These are phyloP conservation scores for Melitaea athalia DNA, from an alignment of 2,888 invertebrate species.

Conservation along the genomic window DNA sequence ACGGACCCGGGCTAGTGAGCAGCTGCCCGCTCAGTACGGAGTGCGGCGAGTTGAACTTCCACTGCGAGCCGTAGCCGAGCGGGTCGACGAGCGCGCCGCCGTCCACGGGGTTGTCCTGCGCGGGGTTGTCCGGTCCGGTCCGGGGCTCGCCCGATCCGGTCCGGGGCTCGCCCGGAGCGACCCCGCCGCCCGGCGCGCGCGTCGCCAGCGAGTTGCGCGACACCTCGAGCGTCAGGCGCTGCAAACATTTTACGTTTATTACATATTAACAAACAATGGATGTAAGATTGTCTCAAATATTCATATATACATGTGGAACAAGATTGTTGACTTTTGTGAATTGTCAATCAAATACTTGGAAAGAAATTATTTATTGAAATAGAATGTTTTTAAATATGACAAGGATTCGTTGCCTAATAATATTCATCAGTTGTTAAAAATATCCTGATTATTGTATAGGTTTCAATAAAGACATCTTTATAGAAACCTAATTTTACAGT, in stretches of 20 bases:
- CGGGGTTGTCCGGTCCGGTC: slow-evolving; percentile 56
- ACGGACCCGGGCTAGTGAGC: slow-evolving; percentile 59
- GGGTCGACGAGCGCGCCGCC: slow-evolving; percentile 60
- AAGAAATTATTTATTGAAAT: too few relatives aligned
- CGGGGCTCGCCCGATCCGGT: slow-evolving; percentile 31
- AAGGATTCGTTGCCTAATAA: too few relatives aligned
- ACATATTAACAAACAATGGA: neutral
- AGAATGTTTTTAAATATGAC: too few relatives aligned
- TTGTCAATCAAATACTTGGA: too few relatives aligned
- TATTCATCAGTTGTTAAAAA: too few relatives aligned
- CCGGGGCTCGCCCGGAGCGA: slow-evolving; percentile 44
- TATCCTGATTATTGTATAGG: too few relatives aligned
- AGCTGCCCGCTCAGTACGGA: slow-evolving; percentile 52
- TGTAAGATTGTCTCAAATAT: too few relatives aligned
- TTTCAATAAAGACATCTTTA: too few relatives aligned
- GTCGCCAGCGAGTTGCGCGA: slow-evolving; percentile 85
- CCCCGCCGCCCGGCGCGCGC: slow-evolving; percentile 50
- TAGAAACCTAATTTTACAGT: too few relatives aligned
- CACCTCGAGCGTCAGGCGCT: slow-evolving; percentile 87
- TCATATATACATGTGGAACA: too few relatives aligned
- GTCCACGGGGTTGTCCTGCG: slow-evolving; percentile 73
- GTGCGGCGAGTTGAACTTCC: slow-evolving; percentile 63
- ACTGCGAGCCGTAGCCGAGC: slow-evolving; percentile 58
- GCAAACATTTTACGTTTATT: slow-evolving; percentile 32
- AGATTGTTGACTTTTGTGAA: too few relatives aligned